Conservation (phyloP, 2,797 vertebrate species). For the Galagoides demidoff region DNA sequence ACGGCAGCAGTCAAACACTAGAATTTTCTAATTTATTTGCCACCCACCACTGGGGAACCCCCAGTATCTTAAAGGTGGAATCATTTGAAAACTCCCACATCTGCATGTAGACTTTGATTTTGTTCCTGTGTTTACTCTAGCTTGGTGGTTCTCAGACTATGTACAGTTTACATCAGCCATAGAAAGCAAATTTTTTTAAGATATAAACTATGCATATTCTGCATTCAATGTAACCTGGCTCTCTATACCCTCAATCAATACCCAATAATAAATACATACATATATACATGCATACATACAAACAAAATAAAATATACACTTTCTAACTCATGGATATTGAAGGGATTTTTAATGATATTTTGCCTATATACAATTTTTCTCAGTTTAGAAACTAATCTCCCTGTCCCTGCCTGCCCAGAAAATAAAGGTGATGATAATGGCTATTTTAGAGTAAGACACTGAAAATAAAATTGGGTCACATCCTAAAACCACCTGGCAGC, state of each 20-base stretch:
- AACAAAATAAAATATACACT: neutral
- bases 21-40: neutral
- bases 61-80: neutral
- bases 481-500: neutral
- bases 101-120: neutral
- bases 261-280: no score
- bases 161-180: neutral
- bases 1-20: neutral
- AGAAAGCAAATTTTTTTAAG: no score
- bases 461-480: constrained; percentile 28
- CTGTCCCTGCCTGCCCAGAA: neutral
- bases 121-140: neutral
- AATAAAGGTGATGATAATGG: neutral
- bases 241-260: no score
- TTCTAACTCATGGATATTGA: neutral
- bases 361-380: neutral
- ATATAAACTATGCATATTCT: constrained; percentile 5
- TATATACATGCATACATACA: no score
- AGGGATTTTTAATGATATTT: constrained; percentile 30
- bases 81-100: neutral
- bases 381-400: neutral
- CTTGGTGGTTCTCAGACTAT: neutral
- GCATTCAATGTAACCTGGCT: no score
- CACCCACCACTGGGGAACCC: neutral
- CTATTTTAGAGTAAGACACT: constrained; percentile 31